A percentile compares a stretch with the other conserved stretches of the same genome.
Evolutionary conservation across 2,113 vertebrate species (phyloP).

Genomic region (Coptodon rendalli): DNA sequence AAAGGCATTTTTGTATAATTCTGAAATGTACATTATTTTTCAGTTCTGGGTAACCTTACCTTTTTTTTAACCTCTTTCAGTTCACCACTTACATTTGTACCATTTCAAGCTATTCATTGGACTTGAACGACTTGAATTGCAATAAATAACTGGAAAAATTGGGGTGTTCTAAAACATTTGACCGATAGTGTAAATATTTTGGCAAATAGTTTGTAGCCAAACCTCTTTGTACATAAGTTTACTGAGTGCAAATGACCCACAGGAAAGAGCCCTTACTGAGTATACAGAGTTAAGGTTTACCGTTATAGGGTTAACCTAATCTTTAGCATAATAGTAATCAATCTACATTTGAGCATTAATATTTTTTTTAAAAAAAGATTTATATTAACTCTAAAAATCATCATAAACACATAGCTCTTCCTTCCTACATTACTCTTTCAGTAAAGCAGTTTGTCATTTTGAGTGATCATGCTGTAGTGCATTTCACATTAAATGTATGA

Average conservation of each 20-base stretch:
- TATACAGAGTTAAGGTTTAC: not conserved
- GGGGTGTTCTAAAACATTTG: not conserved
- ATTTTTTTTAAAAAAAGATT: not conserved
- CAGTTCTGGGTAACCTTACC: not conserved
- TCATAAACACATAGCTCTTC: not conserved
- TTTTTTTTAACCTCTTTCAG: not conserved
- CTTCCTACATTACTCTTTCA: not conserved
- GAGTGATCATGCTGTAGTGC: not conserved
- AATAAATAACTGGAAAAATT: not conserved
- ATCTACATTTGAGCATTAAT: not conserved
- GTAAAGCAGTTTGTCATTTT: not conserved
- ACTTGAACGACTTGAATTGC: not conserved
- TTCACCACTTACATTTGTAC: not conserved
- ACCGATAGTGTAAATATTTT: not conserved
- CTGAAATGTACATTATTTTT: not conserved
- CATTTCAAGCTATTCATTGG: not conserved
- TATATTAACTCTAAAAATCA: not conserved
- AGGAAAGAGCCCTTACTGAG: not conserved
- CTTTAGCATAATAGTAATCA: not conserved
- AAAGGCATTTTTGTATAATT: not conserved
- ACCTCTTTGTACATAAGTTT: not conserved
- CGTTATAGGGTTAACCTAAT: not conserved
- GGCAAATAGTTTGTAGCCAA: not conserved
- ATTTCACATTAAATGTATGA: not conserved
- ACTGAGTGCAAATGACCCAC: not conserved